phyloP scores from a whole-genome alignment of 1,140 invertebrate species.

The Drosophila insularis region DNA sequence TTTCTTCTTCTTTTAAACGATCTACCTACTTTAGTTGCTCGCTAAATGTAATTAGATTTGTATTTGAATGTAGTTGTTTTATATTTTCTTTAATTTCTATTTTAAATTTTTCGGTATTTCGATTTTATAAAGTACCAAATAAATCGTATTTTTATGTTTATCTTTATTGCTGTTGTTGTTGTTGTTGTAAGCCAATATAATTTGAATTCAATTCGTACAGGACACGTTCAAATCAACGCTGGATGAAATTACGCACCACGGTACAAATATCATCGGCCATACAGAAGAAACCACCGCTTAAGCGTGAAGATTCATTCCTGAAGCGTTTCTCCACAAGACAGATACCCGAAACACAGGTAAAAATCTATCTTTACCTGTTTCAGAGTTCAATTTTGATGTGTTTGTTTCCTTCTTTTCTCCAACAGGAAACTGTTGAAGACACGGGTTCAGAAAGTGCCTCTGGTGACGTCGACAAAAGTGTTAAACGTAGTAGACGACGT shows the following conservation, averaged over 20 bases:
- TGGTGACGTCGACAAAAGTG: conserved; percentile 84
- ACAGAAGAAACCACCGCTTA: conserved; percentile 90
- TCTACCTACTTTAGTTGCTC: conserved; percentile 32
- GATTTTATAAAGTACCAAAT: too few relatives aligned
- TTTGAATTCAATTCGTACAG: conserved; percentile 82
- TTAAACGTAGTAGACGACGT: conserved; percentile 86
- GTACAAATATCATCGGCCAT: conserved; percentile 96
- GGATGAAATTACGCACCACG: conserved; percentile 96
- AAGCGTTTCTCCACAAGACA: conserved; percentile 96
- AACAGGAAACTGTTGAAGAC: conserved; percentile 85
- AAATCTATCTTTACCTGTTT: conserved; percentile 77
- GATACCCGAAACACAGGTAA: conserved; percentile 93
- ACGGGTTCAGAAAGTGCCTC: conserved; percentile 87
- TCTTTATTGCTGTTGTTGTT: background rate
- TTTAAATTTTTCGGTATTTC: too few relatives aligned
- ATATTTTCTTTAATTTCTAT: background rate
- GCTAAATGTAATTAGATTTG: background rate
- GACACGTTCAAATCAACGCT: conserved; percentile 95
- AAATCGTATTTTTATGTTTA: background rate
- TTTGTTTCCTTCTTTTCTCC: background rate
- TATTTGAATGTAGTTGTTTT: background rate
- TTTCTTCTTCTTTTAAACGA: too few relatives aligned
- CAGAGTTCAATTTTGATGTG: background rate
- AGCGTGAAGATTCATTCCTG: conserved; percentile 96
- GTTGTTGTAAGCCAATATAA: background rate